Base-by-base conservation (phyloP, 2,797 vertebrate genomes). In the Chromis chromis region DNA sequence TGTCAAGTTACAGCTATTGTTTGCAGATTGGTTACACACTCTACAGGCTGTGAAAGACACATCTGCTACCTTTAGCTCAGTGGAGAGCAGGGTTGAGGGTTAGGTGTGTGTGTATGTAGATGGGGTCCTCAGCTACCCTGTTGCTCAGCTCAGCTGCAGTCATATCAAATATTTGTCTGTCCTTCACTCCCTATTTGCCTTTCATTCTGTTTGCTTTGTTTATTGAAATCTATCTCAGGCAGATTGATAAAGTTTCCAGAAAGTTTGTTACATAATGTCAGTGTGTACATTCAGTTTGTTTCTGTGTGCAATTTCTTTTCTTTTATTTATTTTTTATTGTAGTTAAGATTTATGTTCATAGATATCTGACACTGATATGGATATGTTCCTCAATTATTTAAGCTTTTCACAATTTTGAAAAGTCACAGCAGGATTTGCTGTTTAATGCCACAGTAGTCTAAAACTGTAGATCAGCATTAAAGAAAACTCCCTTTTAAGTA, bases 111-210 rank as follows among this genome's bases (percentile, higher is more conserved):
- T 76, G 56, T 60, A 13, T 9, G 80, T 81, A 75, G 79, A 91
- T 84, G 85, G 76, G 88, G 65, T 83, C 71, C 71, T 66, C 65
- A 31, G 62, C 67, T 70, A 89, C 89, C 82, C 91, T 89, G 88
- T 93, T 75, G 82, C 70, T 64, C 65, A 31, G 62, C 75, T 74
- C 78, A 87, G 89, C 87, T 86, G 90, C 87, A 90, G 92, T 93
- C 89, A 95, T 95, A 94, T 94, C 94, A 96, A 96, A 96, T 97
- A 96, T 97, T 96, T 96, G 94, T 95, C 84, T 94, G 95, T 94
- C 95, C 95, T 96, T 96, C 94, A 92, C 89, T 90, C 89, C 78
- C 66, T 96, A 92, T 97, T 96, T 96, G 94, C 91, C 85, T 94
- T 94, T 46, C 77, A 92, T 88, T 93, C 79, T 95, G 89, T 96